Base-by-base conservation (phyloP, 2,113 vertebrate genomes). In the Halcyon senegalensis region DNA sequence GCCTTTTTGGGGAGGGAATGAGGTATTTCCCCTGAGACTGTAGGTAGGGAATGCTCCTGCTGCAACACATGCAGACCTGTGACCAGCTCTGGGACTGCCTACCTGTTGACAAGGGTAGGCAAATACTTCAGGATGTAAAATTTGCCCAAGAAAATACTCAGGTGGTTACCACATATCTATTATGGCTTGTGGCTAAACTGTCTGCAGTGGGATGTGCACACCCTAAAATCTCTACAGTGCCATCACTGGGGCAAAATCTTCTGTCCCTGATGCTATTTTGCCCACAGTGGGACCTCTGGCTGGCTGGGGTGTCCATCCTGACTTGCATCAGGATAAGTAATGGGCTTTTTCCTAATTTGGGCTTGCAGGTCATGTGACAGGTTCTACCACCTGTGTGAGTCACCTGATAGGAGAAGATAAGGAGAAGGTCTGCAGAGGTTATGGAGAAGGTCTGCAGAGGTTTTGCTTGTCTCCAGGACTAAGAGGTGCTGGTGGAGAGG, bases 281-380 rank as follows among this genome's bases (percentile, higher is more conserved):
- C 17, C 39, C 0, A 0, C 63, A 28, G 2, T 10, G 10, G 19
- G 33, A 20, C 2, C 7, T 9, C 20, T 2, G 24, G 8, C 20
- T 27, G 21, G 8, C 25, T 30, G 13, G 11, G 23, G 1, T 10
- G 4, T 24, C 30, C 5, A 11, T 59, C 20, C 24, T 10, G 24
- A 2, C 4, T 43, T 11, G 28, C 25, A 30, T 12, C 8, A 7
- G 48, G 31, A 5, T 6, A 18, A 75, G 2, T 13, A 43, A n/a
- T 2, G 24, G 33, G 9, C 2, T 3, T 53, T 68, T 44, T 19
- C 48, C 51, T 62, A 23, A 46, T 62, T 43, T 55, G 33, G 46
- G 53, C 23, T 90, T 58, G 53, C 14, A 53, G 73, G 30, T 46
- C 19, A 15, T 43, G 44, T 70, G 51, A 11, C 20, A 63, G 13